Evolutionary conservation across 2,113 vertebrate genomes (phyloP).

Genomic region (Gallinago media): DNA sequence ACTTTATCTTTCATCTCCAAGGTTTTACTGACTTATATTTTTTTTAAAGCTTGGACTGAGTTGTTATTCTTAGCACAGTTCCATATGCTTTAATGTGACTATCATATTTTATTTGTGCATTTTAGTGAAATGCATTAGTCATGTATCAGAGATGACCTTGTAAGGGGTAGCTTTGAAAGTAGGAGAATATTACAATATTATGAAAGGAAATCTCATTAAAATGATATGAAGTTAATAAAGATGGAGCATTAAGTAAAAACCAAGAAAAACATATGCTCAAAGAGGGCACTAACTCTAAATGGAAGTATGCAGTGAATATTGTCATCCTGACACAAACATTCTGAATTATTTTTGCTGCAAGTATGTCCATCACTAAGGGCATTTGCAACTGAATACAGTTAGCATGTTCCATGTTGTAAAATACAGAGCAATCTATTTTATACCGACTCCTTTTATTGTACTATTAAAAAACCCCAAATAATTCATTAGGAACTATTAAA

Average conservation of each 20-base stretch:
- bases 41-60: background rate
- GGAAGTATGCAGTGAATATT: background rate
- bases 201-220: constrained; percentile 56
- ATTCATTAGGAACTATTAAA: constrained; percentile 14
- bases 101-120: constrained; percentile 39
- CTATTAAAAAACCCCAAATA: background rate
- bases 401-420: background rate
- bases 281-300: background rate
- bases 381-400: background rate
- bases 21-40: background rate
- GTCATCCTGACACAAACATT: background rate
- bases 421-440: background rate
- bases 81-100: constrained; percentile 41
- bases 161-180: background rate
- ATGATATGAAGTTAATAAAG: constrained; percentile 39
- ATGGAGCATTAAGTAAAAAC: constrained; percentile 17
- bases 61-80: constrained; percentile 43
- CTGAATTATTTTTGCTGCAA: background rate
- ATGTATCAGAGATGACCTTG: constrained; percentile 34
- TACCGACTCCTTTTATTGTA: constrained; percentile 12
- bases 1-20: constrained; percentile 46
- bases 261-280: background rate
- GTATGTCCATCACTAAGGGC: background rate
- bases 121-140: constrained; percentile 42
- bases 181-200: background rate